These are phyloP conservation scores for Phaonia tiefii DNA, from an alignment of 2,888 invertebrate genomes.

Conservation along the genomic window DNA sequence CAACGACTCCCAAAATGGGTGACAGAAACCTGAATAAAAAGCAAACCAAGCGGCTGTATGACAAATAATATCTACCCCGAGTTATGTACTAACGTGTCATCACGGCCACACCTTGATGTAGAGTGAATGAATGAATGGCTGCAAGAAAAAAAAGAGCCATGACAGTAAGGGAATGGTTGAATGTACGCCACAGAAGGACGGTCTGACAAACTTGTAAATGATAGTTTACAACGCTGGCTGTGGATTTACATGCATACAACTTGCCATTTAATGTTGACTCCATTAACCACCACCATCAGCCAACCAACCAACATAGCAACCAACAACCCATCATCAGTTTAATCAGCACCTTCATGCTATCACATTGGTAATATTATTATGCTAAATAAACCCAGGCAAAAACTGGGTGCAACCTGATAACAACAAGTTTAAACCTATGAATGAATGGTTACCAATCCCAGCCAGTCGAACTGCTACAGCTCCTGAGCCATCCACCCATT, in stretches of 20 bases:
- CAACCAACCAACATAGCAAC: too few species aligned
- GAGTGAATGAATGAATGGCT: slow-evolving; percentile 33
- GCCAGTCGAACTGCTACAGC: too few species aligned
- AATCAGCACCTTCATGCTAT: neutral
- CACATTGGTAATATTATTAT: neutral
- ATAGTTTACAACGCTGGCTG: slow-evolving; percentile 22
- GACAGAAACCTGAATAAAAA: slow-evolving; percentile 11
- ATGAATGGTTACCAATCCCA: neutral
- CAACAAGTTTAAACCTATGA: slow-evolving; percentile 40
- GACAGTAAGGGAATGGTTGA: slow-evolving; percentile 12
- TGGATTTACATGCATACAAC: neutral
- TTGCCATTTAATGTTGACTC: too few species aligned
- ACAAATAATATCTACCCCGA: neutral
- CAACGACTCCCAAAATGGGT: neutral
- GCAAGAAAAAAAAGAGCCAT: too few species aligned
- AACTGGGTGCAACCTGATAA: slow-evolving; percentile 58
- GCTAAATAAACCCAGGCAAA: slow-evolving; percentile 45
- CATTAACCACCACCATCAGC: neutral
- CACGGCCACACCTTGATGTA: slow-evolving; percentile 57
- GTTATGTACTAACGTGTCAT: slow-evolving; percentile 47
- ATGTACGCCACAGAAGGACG: neutral
- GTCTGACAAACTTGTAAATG: slow-evolving; percentile 25
- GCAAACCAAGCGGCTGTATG: neutral
- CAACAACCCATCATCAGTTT: too few species aligned
- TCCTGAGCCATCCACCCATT: too few species aligned